Evolutionary conservation across 2,113 vertebrate species (phyloP), one percentile per base, ranked within the genome.

Genomic region (Proterorhinus semilunaris): DNA sequence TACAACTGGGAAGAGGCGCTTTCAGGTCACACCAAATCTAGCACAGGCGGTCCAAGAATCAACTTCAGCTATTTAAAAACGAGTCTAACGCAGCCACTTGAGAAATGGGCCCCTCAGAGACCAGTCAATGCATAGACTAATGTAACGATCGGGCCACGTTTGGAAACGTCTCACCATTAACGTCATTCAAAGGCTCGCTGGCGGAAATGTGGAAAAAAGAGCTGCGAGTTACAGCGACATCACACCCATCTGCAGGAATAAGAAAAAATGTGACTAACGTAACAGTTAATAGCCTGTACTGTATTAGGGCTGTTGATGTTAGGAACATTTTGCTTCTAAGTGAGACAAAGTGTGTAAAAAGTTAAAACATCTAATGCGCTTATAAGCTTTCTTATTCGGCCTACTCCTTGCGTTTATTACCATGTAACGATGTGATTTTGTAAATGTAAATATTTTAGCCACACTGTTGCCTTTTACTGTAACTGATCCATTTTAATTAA

Each of bases 1-100:
- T 6, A 61, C 49, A 13, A 51, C 4, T 45, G 42, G 15, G 42
- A 61, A 13, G 6, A 12, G 21, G 47, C 36, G 44, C 27, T 42
- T 57, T 6, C 49, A 71, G 51, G 59, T 71, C 59, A 73, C 46
- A 3, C 6, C 8, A 47, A 66, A 63, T 69, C 46, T 48, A 69
- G 44, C 10, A 63, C 10, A 13, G 49, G 1, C 49, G 15, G 11
- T 13, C 12, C 1, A 13, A 43, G n/a, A 43, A n/a, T 47, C 10
- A 11, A 63, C 46, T 10, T 42, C 21, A 7, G 21, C 21, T 7
- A 11, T n/a, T 63, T 43, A 11, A 44, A 44, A 59, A 59, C 36
- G 1, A 44, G 44, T 62, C 10, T 2, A 42, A 43, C 43, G 11
- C 3, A 43, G 57, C 21, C 53, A 61, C 61, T 47, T 47, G 61